Conservation (phyloP, 2,113 vertebrate genomes). For the Dendropsophus ebraccatus region DNA sequence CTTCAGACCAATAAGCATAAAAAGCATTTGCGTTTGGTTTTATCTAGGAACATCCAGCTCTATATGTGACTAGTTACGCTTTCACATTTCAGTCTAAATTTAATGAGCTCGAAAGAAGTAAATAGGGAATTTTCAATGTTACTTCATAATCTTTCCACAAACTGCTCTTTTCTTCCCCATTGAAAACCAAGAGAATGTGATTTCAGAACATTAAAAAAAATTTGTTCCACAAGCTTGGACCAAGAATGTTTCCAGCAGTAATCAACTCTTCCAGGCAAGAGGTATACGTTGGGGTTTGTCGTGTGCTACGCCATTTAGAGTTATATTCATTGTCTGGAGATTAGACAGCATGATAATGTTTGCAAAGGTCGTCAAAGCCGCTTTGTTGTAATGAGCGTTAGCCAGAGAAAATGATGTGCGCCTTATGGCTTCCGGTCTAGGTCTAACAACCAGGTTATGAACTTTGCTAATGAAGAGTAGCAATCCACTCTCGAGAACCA, state of each 20-base stretch:
- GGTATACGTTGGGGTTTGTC: slow-evolving; percentile 47
- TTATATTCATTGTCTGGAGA: slow-evolving; percentile 61
- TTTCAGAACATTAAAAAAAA: slow-evolving; percentile 50
- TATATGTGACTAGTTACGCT: slow-evolving; percentile 49
- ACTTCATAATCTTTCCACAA: slow-evolving; percentile 14
- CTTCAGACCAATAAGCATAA: slow-evolving; percentile 55
- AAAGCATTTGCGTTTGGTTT: slow-evolving; percentile 38
- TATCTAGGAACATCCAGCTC: slow-evolving; percentile 32
- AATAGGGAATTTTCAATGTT: slow-evolving; percentile 39
- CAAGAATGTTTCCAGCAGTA: slow-evolving; percentile 60
- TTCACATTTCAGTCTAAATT: slow-evolving; percentile 33
- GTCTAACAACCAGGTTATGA: slow-evolving; percentile 11
- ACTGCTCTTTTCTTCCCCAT: slow-evolving; percentile 56
- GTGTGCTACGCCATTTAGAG: slow-evolving; percentile 47
- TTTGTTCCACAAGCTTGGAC: slow-evolving; percentile 49
- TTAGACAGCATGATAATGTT: slow-evolving; percentile 62
- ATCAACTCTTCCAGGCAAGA: slow-evolving; percentile 35
- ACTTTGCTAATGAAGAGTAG: slow-evolving; percentile 26
- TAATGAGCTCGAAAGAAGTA: slow-evolving; percentile 51
- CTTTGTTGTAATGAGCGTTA: slow-evolving; percentile 42
- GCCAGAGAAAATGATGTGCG: slow-evolving; percentile 44
- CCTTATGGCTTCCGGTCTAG: slow-evolving; percentile 49
- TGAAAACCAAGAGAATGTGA: slow-evolving; percentile 52
- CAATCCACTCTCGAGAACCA: not conserved
- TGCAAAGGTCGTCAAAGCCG: slow-evolving; percentile 62